phyloP scores from a whole-genome alignment of 2,888 invertebrate genomes.

The Chironomus tentans region DNA sequence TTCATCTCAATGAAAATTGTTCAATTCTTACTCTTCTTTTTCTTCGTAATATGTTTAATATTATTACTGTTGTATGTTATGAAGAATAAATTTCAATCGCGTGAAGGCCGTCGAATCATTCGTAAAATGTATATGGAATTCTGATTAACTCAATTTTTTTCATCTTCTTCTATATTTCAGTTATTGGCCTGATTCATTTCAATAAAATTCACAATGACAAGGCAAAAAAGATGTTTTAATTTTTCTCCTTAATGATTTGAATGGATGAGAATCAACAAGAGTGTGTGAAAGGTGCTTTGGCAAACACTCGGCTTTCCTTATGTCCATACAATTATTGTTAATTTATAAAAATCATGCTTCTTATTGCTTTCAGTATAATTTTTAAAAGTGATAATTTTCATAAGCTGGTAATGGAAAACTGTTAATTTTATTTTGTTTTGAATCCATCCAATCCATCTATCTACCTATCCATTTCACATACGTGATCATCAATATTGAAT shows the following conservation, averaged over 20 bases:
- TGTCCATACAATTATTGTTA: too few relatives aligned
- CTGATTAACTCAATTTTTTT: not conserved
- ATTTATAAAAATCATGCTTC: too few relatives aligned
- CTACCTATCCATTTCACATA: not conserved
- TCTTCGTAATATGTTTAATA: not conserved
- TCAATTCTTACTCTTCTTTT: not conserved
- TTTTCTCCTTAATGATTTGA: too few relatives aligned
- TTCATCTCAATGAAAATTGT: too few relatives aligned
- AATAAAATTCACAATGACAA: slow-evolving; percentile 24
- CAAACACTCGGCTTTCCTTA: too few relatives aligned
- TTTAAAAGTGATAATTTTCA: not conserved
- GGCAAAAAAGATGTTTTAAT: not conserved
- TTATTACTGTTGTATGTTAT: not conserved
- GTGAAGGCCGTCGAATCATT: not conserved
- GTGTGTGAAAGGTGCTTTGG: too few relatives aligned
- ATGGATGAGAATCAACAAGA: too few relatives aligned
- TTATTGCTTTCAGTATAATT: too few relatives aligned
- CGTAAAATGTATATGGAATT: slow-evolving; percentile 2
- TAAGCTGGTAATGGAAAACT: slow-evolving; percentile 6
- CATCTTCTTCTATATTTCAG: not conserved
- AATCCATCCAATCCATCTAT: not conserved
- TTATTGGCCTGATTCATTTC: slow-evolving; percentile 22
- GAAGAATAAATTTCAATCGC: not conserved
- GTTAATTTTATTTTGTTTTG: not conserved
- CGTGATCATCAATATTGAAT: not conserved